Base-by-base conservation (phyloP, 1,140 invertebrate genomes). In the Oscheius sp. region DNA sequence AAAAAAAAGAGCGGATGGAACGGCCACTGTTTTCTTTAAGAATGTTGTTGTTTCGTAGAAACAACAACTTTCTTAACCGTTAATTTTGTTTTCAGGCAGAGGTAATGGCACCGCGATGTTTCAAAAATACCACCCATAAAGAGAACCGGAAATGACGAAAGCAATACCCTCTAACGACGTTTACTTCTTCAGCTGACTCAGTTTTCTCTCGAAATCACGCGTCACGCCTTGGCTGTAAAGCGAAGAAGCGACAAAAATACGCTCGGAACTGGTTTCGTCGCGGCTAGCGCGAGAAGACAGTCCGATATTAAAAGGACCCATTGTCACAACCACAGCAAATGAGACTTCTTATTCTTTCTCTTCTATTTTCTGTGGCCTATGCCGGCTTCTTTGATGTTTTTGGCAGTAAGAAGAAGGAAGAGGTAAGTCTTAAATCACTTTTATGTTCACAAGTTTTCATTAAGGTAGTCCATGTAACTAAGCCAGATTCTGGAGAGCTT, bases 221-320 rank as follows among this genome's bases (percentile, higher is more conserved):
- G 49, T 55, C 15, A 55, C 49, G 49, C 15, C 49, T 20, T 23
- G 7, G 38, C n/a, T 42, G 7, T 13, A 55, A 13, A 26, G 7
- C 49, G 23, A 55, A 55, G 28, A 55, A 26, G 4, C 7, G 49
- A 55, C 49, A 55, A 55, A 55, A 55, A 55, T 55, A 55, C 49
- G 28, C 7, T n/a, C 15, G 49, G 23, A 55, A 55, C 49, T 55
- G 49, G 49, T 55, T 55, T 55, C 23, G 15, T 13, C 49, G 15
- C 23, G 7, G 4, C 28, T 26, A 55, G 49, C 49, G 49, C 28
- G n/a, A n/a, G 49, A 55, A 23, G 49, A 55, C 4, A 4, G 4
- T 26, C 28, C 28, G 49, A 7, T 55, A 55, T 55, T 55, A 23
- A 23, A 26, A 23, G 7, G 15, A 20, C 28, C 23, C 49, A 55